Evolutionary conservation across 2,797 vertebrate species (phyloP).

Genomic region (Nyctibius grandis): DNA sequence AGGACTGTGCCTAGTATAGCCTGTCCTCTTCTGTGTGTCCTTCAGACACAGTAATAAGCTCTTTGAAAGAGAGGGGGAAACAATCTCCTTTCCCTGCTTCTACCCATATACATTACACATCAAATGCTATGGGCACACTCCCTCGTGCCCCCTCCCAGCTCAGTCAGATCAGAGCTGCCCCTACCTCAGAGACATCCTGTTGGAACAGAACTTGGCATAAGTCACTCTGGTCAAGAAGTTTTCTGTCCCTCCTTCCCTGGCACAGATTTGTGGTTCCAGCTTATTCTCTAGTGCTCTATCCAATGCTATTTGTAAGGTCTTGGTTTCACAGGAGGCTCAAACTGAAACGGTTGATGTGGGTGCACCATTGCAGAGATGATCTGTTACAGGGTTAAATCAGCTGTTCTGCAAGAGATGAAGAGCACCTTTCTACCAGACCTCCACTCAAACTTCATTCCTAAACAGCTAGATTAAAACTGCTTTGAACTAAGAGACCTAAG

Average conservation of each 20-base stretch:
- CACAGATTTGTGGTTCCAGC: background rate
- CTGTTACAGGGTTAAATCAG: background rate
- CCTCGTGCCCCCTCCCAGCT: background rate
- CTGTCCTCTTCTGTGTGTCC: background rate
- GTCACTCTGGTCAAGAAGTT: background rate
- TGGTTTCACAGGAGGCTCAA: background rate
- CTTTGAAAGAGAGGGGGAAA: background rate
- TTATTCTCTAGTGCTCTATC: background rate
- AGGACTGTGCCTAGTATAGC: background rate
- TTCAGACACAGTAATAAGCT: background rate
- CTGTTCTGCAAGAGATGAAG: background rate
- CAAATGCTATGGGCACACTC: background rate
- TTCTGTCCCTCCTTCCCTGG: background rate
- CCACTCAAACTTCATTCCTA: background rate
- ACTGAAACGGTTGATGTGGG: background rate
- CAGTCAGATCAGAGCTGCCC: background rate
- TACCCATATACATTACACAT: background rate
- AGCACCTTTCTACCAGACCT: background rate
- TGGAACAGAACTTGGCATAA: background rate
- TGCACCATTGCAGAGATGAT: background rate
- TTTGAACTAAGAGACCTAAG: background rate
- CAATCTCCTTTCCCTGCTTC: background rate
- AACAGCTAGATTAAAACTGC: background rate
- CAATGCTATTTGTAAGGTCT: background rate
- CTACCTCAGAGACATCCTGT: background rate